Conservation (phyloP, 2,797 vertebrate genomes). For the Chelon auratus region DNA sequence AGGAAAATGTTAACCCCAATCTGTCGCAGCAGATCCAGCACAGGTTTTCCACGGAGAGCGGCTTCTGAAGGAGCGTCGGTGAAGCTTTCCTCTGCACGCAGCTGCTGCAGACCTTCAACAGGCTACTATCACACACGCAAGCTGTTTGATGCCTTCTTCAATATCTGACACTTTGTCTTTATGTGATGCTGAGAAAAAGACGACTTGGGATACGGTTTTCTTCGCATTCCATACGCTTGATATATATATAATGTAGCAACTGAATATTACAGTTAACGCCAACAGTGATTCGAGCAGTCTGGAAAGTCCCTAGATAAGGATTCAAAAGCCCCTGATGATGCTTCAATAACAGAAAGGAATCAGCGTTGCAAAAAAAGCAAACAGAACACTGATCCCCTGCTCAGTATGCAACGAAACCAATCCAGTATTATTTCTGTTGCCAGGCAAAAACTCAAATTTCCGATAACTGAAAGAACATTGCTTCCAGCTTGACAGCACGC, state of each 20-base stretch:
- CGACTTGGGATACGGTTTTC: not conserved
- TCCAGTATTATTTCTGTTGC: slow-evolving; percentile 3
- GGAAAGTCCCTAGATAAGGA: not conserved
- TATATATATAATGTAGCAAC: too few species aligned
- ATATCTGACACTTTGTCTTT: slow-evolving; percentile 27
- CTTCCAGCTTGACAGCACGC: not conserved
- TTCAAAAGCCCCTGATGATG: not conserved
- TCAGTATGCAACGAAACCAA: slow-evolving; percentile 4
- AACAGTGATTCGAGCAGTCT: not conserved
- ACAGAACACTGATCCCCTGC: not conserved
- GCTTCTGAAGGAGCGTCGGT: slow-evolving; percentile 40
- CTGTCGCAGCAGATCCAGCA: slow-evolving; percentile 64
- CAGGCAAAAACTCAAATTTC: not conserved
- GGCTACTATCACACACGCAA: slow-evolving; percentile 19
- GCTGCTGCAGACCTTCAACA: slow-evolving; percentile 37
- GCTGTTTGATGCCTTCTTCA: slow-evolving; percentile 37
- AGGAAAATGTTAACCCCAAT: slow-evolving; percentile 71
- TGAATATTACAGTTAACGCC: too few species aligned
- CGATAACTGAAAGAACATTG: not conserved
- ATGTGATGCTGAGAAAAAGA: not conserved
- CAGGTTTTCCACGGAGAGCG: slow-evolving; percentile 60
- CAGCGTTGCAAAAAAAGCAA: not conserved
- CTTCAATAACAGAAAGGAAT: not conserved
- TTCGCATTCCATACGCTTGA: slow-evolving; percentile 4
- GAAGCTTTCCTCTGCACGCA: slow-evolving; percentile 29